Evolutionary conservation across 1,140 invertebrate genomes (phyloP).

Genomic region (Drosophila nigromelanica): DNA sequence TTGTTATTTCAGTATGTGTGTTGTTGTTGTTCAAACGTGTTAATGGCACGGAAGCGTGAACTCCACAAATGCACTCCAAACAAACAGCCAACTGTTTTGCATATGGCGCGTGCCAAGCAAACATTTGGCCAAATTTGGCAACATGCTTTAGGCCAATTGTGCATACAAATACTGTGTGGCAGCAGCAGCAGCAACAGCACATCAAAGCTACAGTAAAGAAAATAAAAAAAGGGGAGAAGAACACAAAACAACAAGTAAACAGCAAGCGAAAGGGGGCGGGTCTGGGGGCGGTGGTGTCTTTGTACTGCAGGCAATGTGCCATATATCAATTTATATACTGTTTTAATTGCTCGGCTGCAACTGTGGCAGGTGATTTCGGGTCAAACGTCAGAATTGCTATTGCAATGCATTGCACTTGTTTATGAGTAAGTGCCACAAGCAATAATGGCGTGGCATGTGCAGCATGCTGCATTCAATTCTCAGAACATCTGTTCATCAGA

Average conservation of each 20-base stretch:
- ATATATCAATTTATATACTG: conserved; percentile 55
- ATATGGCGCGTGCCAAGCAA: conserved; percentile 74
- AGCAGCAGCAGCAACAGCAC: conserved; percentile 37
- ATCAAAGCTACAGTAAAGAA: conserved; percentile 47
- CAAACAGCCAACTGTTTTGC: conserved; percentile 53
- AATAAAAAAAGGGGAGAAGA: conserved; percentile 5
- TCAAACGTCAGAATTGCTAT: conserved; percentile 16
- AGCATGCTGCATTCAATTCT: conserved; percentile 38
- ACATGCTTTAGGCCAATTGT: conserved; percentile 38
- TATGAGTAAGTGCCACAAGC: conserved; percentile 12
- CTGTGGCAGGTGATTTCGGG: conserved; percentile 40
- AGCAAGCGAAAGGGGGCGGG: neutral
- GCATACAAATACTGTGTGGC: conserved; percentile 50
- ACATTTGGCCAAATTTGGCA: conserved; percentile 72
- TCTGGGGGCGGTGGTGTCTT: neutral
- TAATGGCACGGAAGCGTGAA: conserved; percentile 75
- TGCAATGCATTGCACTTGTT: conserved; percentile 27
- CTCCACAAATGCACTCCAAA: conserved; percentile 23
- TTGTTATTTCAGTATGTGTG: conserved; percentile 3
- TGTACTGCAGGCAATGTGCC: conserved; percentile 41
- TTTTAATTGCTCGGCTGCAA: conserved; percentile 41
- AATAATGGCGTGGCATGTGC: neutral
- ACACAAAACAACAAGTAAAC: neutral
- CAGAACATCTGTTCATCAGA: conserved; percentile 72
- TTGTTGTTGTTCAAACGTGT: conserved; percentile 58